Percentiles rank a stretch among this genome's conserved stretches.
phyloP scores from a whole-genome alignment of 2,797 vertebrate species.

The Pseudochirops corinnae region DNA sequence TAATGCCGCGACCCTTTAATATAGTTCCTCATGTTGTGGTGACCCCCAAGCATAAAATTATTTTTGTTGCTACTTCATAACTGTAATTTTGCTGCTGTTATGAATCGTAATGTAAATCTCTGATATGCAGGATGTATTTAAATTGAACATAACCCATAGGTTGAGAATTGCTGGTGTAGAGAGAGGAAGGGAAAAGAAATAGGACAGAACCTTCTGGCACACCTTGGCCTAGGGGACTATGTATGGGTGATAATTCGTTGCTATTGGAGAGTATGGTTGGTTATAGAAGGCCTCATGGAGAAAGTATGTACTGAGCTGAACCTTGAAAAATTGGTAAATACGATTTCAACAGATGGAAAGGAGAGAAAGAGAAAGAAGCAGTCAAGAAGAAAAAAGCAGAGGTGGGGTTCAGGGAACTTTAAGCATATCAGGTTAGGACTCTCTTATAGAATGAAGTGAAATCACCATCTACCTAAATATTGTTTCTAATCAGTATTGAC shows the following conservation, averaged over 20 bases:
- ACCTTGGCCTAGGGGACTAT: background rate
- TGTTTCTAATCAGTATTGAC: conserved; percentile 11
- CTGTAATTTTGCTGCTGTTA: no score
- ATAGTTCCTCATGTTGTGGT: no score
- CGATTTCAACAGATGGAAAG: background rate
- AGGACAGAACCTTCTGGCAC: background rate
- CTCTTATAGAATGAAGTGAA: conserved; percentile 1
- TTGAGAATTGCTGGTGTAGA: background rate
- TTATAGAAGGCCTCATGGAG: background rate
- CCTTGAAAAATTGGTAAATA: background rate
- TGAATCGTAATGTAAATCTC: no score
- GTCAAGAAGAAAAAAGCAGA: background rate
- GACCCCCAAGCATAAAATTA: no score
- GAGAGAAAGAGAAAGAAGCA: background rate
- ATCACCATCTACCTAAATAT: background rate
- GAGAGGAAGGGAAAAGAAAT: background rate
- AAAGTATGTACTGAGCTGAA: background rate
- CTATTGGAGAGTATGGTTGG: background rate
- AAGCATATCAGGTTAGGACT: background rate
- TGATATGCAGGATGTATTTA: no score
- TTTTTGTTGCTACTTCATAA: no score
- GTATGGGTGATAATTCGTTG: background rate
- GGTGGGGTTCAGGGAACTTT: background rate
- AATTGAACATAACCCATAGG: no score
- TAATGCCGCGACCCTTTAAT: no score